Evolutionary conservation across 2,113 vertebrate genomes (phyloP).

Genomic region (Acrocephalus kingi): DNA sequence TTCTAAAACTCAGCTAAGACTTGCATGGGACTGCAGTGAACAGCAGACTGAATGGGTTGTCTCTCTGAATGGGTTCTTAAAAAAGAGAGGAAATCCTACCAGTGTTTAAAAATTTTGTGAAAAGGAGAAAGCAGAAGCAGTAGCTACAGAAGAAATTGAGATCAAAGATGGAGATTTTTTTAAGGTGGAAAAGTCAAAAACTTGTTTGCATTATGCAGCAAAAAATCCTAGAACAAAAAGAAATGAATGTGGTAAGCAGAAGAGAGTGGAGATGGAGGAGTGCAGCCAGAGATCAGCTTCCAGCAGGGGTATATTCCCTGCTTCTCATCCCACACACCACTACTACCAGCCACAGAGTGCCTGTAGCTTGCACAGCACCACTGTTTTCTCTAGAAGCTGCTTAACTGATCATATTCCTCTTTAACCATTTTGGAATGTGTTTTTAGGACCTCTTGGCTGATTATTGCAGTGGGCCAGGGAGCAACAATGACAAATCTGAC

Average conservation of each 20-base stretch:
- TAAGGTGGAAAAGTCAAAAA: background rate
- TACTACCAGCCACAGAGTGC: background rate
- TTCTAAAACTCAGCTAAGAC: background rate
- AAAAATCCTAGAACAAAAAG: background rate
- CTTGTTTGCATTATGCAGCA: background rate
- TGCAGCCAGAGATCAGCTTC: background rate
- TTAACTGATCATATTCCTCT: background rate
- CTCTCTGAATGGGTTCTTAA: background rate
- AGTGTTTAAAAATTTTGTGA: background rate
- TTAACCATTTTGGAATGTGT: background rate
- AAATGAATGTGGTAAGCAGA: background rate
- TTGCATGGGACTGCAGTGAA: background rate
- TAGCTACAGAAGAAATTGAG: background rate
- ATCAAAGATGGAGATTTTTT: background rate
- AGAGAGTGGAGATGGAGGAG: background rate
- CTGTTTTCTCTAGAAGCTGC: background rate
- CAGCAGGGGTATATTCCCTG: background rate
- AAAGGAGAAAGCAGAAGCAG: background rate
- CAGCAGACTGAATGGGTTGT: background rate
- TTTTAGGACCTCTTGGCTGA: background rate
- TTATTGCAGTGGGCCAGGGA: background rate
- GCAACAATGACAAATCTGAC: background rate
- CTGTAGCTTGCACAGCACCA: background rate
- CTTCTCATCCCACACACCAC: too few relatives aligned
- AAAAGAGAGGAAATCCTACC: background rate